These are phyloP conservation scores for Notolabrus celidotus DNA, from an alignment of 2,797 vertebrate genomes.

Conservation along the genomic window DNA sequence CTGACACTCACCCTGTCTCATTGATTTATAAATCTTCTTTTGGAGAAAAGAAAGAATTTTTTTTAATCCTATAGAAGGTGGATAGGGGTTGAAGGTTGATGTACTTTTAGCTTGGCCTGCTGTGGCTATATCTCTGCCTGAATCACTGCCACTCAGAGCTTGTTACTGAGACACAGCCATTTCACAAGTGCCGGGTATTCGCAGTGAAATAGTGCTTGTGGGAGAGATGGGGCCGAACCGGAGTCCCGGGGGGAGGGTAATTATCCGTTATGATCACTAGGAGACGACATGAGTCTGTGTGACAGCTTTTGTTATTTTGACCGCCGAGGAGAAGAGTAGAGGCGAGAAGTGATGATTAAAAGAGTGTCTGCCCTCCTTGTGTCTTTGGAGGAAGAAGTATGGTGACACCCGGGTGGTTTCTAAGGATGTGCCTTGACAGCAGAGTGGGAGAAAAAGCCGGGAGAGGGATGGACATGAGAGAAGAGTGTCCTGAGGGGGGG, in stretches of 20 bases:
- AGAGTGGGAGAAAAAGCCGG: constrained; percentile 56
- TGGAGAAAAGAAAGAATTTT: constrained; percentile 45
- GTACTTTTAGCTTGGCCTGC: constrained; percentile 78
- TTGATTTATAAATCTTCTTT: constrained; percentile 82
- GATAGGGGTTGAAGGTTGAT: constrained; percentile 76
- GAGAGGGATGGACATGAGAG: constrained; percentile 70
- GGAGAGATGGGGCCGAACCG: constrained; percentile 70
- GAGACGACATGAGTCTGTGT: constrained; percentile 81
- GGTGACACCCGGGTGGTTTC: constrained; percentile 79
- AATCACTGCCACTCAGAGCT: constrained; percentile 82
- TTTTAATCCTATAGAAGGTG: constrained; percentile 40
- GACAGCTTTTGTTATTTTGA: constrained; percentile 86
- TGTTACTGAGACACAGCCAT: constrained; percentile 81
- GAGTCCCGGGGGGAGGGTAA: constrained; percentile 82
- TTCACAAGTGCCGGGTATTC: constrained; percentile 76
- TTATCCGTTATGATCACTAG: constrained; percentile 87
- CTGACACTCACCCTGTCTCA: constrained; percentile 71
- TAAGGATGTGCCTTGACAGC: constrained; percentile 79
- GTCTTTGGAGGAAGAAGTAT: constrained; percentile 81
- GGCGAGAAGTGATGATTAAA: constrained; percentile 79
- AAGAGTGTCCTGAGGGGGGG: constrained; percentile 62
- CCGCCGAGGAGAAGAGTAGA: constrained; percentile 76
- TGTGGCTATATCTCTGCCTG: constrained; percentile 73
- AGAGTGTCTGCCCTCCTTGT: constrained; percentile 81
- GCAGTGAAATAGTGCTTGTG: constrained; percentile 75